A percentile compares a stretch with the other conserved stretches of the same genome.
These are phyloP conservation scores for Lamprologus tigripictilis DNA, from an alignment of 2,113 vertebrate genomes.

Conservation along the genomic window DNA sequence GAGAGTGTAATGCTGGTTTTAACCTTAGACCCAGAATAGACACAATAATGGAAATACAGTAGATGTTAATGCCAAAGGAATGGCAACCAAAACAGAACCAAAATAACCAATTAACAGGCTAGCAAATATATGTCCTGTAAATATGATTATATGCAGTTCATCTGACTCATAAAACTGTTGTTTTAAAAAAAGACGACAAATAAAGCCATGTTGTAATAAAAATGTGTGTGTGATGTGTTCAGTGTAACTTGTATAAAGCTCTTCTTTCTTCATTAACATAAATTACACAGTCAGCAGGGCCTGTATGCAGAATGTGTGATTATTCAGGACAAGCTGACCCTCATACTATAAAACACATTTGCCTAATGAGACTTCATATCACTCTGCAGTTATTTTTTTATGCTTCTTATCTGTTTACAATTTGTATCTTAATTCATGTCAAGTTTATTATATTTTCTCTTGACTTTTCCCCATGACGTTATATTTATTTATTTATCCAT, in stretches of 20 bases:
- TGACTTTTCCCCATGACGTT: not conserved
- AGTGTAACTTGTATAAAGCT: rapidly evolving
- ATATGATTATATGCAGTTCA: not conserved
- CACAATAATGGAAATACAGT: not conserved
- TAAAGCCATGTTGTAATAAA: not conserved
- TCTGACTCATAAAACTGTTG: rapidly evolving
- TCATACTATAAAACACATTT: not conserved
- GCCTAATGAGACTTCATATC: not conserved
- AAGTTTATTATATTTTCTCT: not conserved
- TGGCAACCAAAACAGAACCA: not conserved
- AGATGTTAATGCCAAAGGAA: not conserved
- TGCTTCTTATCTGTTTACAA: not conserved
- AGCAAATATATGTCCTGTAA: not conserved
- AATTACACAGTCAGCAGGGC: not conserved
- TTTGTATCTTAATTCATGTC: not conserved
- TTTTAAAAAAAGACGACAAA: not conserved
- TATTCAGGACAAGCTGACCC: not conserved
- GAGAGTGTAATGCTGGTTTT: not conserved
- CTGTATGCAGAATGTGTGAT: not conserved
- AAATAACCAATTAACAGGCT: not conserved
- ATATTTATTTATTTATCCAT: not conserved
- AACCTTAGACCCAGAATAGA: not conserved
- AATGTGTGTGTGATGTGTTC: not conserved
- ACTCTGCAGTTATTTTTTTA: not conserved
- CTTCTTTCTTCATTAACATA: not conserved